Evolutionary conservation across 2,888 invertebrate species (phyloP).

Genomic region (Candidula unifasciata): DNA sequence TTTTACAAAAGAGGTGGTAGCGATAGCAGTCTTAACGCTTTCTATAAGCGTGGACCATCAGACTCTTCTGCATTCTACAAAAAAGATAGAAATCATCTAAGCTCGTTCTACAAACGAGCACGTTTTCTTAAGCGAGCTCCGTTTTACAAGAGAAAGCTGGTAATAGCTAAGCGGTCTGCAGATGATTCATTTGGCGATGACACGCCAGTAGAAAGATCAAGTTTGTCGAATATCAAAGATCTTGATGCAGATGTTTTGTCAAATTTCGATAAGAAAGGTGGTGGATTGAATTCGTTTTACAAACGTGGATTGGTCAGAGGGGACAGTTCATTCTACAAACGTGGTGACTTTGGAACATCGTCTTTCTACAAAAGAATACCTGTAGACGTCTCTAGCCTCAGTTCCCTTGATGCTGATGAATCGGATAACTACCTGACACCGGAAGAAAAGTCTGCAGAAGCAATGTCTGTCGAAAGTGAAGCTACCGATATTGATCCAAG

Average conservation of each 20-base stretch:
- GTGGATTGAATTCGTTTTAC: background rate
- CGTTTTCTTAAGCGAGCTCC: conserved; percentile 1
- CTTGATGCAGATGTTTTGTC: background rate
- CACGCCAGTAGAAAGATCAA: background rate
- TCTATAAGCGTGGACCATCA: background rate
- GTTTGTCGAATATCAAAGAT: background rate
- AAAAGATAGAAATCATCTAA: background rate
- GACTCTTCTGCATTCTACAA: conserved; percentile 8
- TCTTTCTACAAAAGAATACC: background rate
- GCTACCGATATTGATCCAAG: background rate
- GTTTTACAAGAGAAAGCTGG: conserved; percentile 5
- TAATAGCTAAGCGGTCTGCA: background rate
- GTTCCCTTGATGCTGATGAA: too few species aligned
- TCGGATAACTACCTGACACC: background rate
- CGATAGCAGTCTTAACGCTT: background rate
- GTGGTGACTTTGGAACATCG: background rate
- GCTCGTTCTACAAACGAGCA: conserved; percentile 17
- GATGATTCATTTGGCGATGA: background rate
- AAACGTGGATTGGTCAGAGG: background rate
- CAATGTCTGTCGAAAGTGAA: background rate
- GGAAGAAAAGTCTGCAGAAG: background rate
- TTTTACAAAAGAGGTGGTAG: background rate
- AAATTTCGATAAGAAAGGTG: background rate
- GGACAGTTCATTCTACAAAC: conserved; percentile 13
- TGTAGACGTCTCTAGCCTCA: background rate